phyloP scores from a whole-genome alignment of 2,888 invertebrate genomes.

The Platycheirus rosarum region DNA sequence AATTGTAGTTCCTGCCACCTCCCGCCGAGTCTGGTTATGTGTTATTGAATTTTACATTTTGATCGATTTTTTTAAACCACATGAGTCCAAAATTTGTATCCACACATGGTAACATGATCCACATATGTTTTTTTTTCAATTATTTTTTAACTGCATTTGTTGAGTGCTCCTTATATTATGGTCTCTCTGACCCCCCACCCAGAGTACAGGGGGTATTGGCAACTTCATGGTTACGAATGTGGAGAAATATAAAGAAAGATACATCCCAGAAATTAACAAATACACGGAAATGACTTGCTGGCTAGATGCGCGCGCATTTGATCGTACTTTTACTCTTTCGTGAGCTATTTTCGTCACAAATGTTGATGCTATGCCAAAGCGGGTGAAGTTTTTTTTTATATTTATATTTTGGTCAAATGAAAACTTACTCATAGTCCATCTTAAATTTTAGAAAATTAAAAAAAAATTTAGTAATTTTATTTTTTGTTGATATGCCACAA shows the following conservation, averaged over 20 bases:
- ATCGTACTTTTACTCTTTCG: slow-evolving; percentile 2
- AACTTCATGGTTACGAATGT: slow-evolving; percentile 34
- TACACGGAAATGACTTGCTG: slow-evolving; percentile 12
- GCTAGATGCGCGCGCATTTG: slow-evolving; percentile 41
- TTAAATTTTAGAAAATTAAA: too few relatives aligned
- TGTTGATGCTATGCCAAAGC: slow-evolving; percentile 16
- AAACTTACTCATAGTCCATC: background rate
- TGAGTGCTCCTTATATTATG: slow-evolving; percentile 25
- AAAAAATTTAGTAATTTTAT: background rate
- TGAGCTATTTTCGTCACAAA: slow-evolving; percentile 56
- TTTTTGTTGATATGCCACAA: slow-evolving; percentile 78
- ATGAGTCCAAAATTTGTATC: slow-evolving; percentile 63
- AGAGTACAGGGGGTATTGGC: slow-evolving; percentile 28
- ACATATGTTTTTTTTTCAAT: slow-evolving; percentile 44
- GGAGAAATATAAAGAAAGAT: slow-evolving; percentile 17
- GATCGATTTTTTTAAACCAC: slow-evolving; percentile 34
- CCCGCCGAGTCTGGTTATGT: slow-evolving; percentile 45
- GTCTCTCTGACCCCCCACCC: slow-evolving; percentile 26
- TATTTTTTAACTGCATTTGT: slow-evolving; percentile 1
- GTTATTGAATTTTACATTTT: slow-evolving; percentile 1
- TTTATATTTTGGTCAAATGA: background rate
- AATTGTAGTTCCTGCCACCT: slow-evolving; percentile 20
- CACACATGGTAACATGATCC: slow-evolving; percentile 69
- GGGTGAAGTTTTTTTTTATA: slow-evolving; percentile 13
- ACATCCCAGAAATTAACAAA: background rate